Percentiles rank a stretch among this genome's conserved stretches.
These are phyloP conservation scores for Nematolebias whitei DNA, from an alignment of 2,113 vertebrate genomes.

Conservation along the genomic window DNA sequence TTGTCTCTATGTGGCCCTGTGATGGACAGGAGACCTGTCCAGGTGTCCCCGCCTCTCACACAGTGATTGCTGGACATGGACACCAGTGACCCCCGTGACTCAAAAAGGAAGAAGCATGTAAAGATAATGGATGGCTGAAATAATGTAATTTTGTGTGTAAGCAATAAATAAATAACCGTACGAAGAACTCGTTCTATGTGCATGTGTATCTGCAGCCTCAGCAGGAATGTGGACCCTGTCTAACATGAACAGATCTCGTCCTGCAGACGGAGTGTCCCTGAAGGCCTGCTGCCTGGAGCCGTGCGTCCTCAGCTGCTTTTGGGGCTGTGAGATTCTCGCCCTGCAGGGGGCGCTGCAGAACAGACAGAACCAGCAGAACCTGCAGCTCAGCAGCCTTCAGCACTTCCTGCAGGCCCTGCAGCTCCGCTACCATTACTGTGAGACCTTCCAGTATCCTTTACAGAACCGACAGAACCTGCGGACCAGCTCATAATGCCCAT, in stretches of 20 bases:
- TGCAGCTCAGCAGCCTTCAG: constrained; percentile 80
- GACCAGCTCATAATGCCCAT: no score
- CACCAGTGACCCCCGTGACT: no score
- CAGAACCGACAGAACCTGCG: neutral
- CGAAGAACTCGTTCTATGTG: no score
- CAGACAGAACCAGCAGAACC: constrained; percentile 79
- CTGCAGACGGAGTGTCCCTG: constrained; percentile 84
- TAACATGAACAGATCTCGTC: neutral
- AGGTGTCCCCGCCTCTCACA: no score
- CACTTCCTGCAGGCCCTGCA: constrained; percentile 85
- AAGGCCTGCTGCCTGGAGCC: constrained; percentile 86
- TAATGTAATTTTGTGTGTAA: no score
- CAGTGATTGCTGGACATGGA: no score
- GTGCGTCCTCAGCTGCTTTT: constrained; percentile 89
- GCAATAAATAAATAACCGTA: no score
- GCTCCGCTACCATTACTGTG: constrained; percentile 78
- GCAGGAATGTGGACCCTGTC: neutral
- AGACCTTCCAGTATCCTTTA: constrained; percentile 92
- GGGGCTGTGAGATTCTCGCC: constrained; percentile 88
- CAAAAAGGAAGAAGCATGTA: no score
- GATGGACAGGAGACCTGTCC: no score
- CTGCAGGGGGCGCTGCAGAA: constrained; percentile 86
- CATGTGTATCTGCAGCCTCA: no score
- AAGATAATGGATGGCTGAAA: no score
- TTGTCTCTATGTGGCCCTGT: no score